Evolutionary conservation across 2,113 vertebrate genomes (phyloP).

Genomic region (Phaethornis superciliosus): DNA sequence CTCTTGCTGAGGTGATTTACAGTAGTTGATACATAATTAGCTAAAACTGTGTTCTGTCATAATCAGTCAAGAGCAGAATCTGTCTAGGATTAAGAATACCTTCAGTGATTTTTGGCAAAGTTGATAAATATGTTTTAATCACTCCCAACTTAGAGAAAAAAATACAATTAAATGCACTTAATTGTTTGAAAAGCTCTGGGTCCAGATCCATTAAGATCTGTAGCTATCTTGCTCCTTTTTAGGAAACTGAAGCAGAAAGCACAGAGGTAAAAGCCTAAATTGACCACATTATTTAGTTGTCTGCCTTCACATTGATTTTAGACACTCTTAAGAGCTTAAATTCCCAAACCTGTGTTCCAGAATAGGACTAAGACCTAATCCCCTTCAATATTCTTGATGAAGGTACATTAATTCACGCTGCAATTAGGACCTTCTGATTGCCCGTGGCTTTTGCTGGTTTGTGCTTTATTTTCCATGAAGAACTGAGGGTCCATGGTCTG

Average conservation of each 20-base stretch:
- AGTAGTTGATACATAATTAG: background rate
- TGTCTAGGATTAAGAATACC: background rate
- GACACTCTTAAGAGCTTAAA: background rate
- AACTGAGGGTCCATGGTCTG: background rate
- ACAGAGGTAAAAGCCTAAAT: background rate
- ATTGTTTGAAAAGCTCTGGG: constrained; percentile 9
- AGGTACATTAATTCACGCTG: background rate
- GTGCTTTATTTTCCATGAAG: background rate
- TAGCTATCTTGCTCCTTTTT: background rate
- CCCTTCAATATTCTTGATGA: background rate
- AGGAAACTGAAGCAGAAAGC: background rate
- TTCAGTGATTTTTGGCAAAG: background rate
- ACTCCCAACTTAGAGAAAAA: background rate
- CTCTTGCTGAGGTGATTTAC: background rate
- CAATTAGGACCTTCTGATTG: background rate
- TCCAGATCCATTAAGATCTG: background rate
- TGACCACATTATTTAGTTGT: background rate
- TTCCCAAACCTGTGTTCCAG: background rate
- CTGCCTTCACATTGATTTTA: background rate
- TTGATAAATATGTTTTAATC: background rate
- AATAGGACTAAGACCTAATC: background rate
- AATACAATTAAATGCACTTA: background rate
- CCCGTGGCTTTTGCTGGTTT: background rate
- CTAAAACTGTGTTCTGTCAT: background rate
- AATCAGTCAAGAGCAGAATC: background rate